Base-by-base conservation (phyloP, 1,140 invertebrate species). In the Drosophila pseudoobscura region DNA sequence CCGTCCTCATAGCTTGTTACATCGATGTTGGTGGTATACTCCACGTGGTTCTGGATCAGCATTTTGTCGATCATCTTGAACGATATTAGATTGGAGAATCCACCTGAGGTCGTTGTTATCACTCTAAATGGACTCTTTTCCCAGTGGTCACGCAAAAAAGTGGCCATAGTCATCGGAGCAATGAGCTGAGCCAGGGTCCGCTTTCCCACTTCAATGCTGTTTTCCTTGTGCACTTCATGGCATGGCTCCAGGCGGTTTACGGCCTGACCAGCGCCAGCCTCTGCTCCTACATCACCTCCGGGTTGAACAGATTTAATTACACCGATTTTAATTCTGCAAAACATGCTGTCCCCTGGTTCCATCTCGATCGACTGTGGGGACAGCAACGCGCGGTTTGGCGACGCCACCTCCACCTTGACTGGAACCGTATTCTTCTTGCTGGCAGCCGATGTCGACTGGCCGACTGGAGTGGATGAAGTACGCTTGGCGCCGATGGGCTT, bases 11-110 rank as follows among this genome's bases (percentile, higher is more conserved):
- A 99, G 5, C 95, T 95, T 3, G 98, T 98, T 9, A 99, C 93
- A 92, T 99, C 98, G 49, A 99, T 93, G 93, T 99, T 97, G 89
- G 96, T 96, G 0, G 94, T 94, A 91, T 95, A 99, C 70, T 95
- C 93, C 46, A 99, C 92, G 80, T 95, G 92, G 89, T 97, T 94
- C 62, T 95, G 92, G 63, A 95, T 91, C 13, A 99, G 91, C 89
- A 98, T 95, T 53, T 93, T 91, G 91, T 99, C 97, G 20, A 99
- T 94, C 75, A 94, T 92, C 26, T 93, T 89, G 26, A 96, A 96
- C 6, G 95, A 95, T 66, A 98, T 95, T 47, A 98, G 91, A 39
- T 94, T 92, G 50, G 93, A 93, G 90, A 95, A 98, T 88, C 97
- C 97, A 13, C 93, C 90, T 2, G 91, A 51, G 53, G 94, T 93